phyloP scores from a whole-genome alignment of 1,140 invertebrate genomes.

The Acyrthosiphon pisum region DNA sequence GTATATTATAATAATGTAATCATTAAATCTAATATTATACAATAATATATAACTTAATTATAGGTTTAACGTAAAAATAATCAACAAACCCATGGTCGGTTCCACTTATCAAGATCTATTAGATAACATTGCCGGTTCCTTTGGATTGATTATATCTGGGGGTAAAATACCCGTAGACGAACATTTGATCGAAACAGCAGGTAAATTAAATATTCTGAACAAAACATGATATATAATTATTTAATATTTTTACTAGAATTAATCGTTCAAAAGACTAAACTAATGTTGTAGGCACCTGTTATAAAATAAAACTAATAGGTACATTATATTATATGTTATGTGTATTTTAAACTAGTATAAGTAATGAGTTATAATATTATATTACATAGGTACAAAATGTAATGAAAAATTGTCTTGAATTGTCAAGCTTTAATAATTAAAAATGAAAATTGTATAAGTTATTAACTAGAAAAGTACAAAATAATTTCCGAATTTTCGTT shows the following conservation, averaged over 20 bases:
- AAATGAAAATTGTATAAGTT: too few relatives aligned
- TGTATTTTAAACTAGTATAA: too few relatives aligned
- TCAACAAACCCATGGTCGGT: slow-evolving; percentile 61
- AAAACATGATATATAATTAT: too few relatives aligned
- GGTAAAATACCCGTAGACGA: slow-evolving; percentile 82
- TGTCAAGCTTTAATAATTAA: too few relatives aligned
- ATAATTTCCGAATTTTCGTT: too few relatives aligned
- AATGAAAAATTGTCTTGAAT: too few relatives aligned
- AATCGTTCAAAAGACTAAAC: background rate
- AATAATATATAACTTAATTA: background rate
- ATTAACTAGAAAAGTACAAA: too few relatives aligned
- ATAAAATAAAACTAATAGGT: background rate
- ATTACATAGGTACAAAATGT: too few relatives aligned
- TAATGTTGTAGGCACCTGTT: background rate
- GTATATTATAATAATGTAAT: background rate
- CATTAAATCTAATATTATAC: background rate
- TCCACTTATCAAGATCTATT: slow-evolving; percentile 76
- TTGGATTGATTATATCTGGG: slow-evolving; percentile 76
- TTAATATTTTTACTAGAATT: background rate
- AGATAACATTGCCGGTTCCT: slow-evolving; percentile 73
- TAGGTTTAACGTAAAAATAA: slow-evolving; percentile 7
- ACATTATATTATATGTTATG: too few relatives aligned
- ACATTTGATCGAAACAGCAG: slow-evolving; percentile 73
- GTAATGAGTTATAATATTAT: too few relatives aligned
- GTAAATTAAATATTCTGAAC: slow-evolving; percentile 60